Base-by-base conservation (phyloP, 2,113 vertebrate genomes). In the Spermophilus dauricus region DNA sequence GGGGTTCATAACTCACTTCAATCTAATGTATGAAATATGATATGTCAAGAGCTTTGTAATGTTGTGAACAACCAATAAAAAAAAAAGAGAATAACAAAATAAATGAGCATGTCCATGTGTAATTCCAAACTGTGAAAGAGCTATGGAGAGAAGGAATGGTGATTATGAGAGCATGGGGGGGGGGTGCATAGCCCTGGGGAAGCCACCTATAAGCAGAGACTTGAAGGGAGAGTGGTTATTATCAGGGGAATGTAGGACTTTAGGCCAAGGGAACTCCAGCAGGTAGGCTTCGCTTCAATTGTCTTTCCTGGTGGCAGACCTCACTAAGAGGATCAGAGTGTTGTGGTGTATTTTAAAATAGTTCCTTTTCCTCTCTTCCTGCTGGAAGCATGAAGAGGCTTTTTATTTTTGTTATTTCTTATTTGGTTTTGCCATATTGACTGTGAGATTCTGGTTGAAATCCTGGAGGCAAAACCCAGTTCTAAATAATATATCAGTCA, bases 71-170 rank as follows among this genome's bases (percentile, higher is more conserved):
- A n/a, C n/a, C n/a, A n/a, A n/a, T n/a, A n/a, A n/a, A n/a, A n/a
- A n/a, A n/a, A n/a, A n/a, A n/a, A 63, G n/a, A 80, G 0, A 28
- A 14, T 30, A 8, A 26, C 42, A 18, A 48, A 84, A 70, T 9
- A 88, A 72, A 42, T 53, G 75, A 26, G 51, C n/a, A 26, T 39
- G 26, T 13, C 51, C 7, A 0, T 0, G 1, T 93, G n/a, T 56
- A 12, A 53, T n/a, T 39, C 28, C 4, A 20, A 58, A 42, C 51
- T 5, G 7, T 34, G 58, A 39, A n/a, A 75, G 86, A 81, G 63
- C 42, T 51, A 0, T 0, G 28, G 76, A 45, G 42, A 51, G 42
- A 78, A 69, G 56, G 7, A 12, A 4, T 2, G 17, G 4, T 20
- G 37, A 75, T 69, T 18, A n/a, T 18, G 34, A n/a, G 34, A n/a